phyloP scores from a whole-genome alignment of 2,113 vertebrate species.

The Variabilichromis moorii region DNA sequence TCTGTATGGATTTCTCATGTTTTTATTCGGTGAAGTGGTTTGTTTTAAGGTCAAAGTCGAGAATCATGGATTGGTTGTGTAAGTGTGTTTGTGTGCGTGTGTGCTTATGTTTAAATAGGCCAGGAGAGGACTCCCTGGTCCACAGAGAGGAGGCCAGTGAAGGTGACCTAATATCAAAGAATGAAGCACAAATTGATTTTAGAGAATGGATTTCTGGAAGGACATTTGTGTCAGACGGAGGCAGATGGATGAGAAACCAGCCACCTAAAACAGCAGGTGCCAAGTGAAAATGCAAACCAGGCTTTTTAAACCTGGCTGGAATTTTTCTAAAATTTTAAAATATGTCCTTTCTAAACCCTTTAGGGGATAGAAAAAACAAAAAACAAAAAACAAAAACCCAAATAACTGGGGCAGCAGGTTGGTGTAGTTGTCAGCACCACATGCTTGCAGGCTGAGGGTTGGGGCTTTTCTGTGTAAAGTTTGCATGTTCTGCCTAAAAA shows the following conservation, averaged over 20 bases:
- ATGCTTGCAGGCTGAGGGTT: not conserved
- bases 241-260: not conserved
- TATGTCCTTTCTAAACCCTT: not conserved
- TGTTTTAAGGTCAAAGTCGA: not conserved
- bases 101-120: not conserved
- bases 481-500: not conserved
- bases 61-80: not conserved
- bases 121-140: not conserved
- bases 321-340: not conserved
- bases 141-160: not conserved
- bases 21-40: not conserved
- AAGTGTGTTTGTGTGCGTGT: not conserved
- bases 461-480: not conserved
- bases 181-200: constrained; percentile 15
- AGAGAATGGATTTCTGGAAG: constrained; percentile 5
- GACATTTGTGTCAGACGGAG: not conserved
- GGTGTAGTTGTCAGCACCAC: not conserved
- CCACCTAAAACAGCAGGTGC: not conserved
- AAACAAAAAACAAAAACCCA: not conserved
- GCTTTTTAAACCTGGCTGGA: not conserved
- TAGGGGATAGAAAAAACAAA: not conserved
- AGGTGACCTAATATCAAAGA: constrained; percentile 6
- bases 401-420: not conserved
- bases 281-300: not conserved
- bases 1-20: not conserved